Evolutionary conservation across 2,797 vertebrate genomes (phyloP), one percentile per base, ranked within the genome.

Genomic region (Anomalospiza imberbis): DNA sequence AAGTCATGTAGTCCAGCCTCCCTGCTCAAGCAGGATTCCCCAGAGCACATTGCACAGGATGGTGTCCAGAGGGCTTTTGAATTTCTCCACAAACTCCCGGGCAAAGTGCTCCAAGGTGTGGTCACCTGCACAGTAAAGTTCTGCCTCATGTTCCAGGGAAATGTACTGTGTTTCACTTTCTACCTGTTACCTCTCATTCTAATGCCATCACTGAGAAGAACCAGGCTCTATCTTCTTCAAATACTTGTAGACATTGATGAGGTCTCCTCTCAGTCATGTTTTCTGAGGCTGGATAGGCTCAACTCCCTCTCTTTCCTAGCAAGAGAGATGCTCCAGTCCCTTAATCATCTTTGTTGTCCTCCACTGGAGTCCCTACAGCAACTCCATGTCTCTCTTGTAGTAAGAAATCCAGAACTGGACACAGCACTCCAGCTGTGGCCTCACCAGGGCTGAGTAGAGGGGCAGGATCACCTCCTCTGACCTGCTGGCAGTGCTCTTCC

Each of bases 161-260:
- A 12, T 1, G 0, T 22, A 17, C 5, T 51, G 36, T 0, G 0
- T 66, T 51, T 16, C 36, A 22, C 45, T 36, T 75, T 75, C 45
- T 51, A 21, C 21, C 44, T 32, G 18, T 28, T 58, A 17, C 61
- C 14, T 18, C 17, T 66, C 60, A 57, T 57, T 29, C 31, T 31
- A 10, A 12, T 57, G 26, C 31, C 36, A 36, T 26, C 45, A 22
- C 17, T 26, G 26, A 34, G 36, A 44, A 50, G 14, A 50, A 5
- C 36, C 26, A 32, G 21, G 45, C 13, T 50, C 21, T 74, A 18
- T 26, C 32, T 48, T 48, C 34, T 65, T 50, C 44, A 58, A 25
- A 42, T 26, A 38, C 29, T 32, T 54, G 12, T 13, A n/a, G 15
- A 50, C 7, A 26, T 22, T 44, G 32, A 36, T 0, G 0, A 51